Percentiles rank a stretch among this genome's conserved stretches.
Conservation (phyloP, 2,797 vertebrate genomes). For the Podargus strigoides region DNA sequence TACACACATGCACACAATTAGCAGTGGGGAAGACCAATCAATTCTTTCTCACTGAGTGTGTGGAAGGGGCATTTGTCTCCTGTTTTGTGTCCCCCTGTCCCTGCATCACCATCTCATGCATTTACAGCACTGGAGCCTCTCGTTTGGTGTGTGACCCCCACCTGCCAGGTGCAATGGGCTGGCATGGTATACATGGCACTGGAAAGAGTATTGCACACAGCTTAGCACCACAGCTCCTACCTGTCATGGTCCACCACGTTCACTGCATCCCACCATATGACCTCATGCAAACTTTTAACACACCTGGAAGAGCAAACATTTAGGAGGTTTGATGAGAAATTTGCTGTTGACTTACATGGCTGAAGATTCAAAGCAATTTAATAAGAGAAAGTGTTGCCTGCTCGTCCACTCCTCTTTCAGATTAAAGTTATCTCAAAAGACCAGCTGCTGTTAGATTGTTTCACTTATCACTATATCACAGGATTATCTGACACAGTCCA, state of each 20-base stretch:
- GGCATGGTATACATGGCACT: rapidly evolving
- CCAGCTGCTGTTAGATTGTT: slow-evolving; percentile 6
- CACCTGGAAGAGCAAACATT: background rate
- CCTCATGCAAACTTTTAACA: background rate
- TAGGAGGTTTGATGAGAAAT: background rate
- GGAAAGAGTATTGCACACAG: background rate
- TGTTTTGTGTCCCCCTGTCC: background rate
- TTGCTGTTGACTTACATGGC: background rate
- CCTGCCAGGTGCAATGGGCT: background rate
- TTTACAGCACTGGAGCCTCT: background rate
- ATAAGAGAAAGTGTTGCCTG: background rate
- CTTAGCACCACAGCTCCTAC: background rate
- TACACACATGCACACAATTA: background rate
- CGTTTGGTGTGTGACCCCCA: background rate
- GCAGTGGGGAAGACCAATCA: background rate
- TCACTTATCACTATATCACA: background rate
- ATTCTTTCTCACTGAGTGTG: background rate
- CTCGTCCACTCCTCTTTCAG: background rate
- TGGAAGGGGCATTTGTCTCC: rapidly evolving
- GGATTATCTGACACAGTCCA: background rate
- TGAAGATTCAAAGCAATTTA: background rate
- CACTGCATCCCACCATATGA: background rate
- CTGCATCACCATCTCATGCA: background rate
- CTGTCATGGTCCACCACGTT: background rate
- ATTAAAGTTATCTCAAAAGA: slow-evolving; percentile 34